phyloP scores from a whole-genome alignment of 2,888 invertebrate species.

The Invenusta paracnida region DNA sequence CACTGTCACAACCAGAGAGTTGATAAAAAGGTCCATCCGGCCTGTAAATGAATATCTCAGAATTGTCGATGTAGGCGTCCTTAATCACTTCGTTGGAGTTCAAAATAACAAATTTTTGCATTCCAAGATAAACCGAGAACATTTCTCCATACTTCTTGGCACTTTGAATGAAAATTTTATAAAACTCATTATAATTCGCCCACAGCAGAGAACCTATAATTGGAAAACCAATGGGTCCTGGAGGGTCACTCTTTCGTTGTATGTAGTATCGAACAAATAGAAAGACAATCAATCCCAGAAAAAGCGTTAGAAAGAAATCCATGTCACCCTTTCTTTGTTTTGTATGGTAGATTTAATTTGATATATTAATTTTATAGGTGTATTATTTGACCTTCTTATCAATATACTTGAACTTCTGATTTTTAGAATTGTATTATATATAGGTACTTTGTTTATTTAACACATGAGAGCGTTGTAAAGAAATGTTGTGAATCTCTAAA shows the following conservation, averaged over 20 bases:
- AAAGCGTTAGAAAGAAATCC: not conserved
- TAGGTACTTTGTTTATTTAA: too few species aligned
- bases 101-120: slow-evolving; percentile 27
- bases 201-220: not conserved
- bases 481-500: too few species aligned
- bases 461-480: too few species aligned
- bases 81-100: slow-evolving; percentile 19
- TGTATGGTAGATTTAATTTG: too few species aligned
- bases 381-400: too few species aligned
- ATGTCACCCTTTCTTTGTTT: too few species aligned
- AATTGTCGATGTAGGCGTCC: slow-evolving; percentile 28
- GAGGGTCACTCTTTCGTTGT: not conserved
- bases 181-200: not conserved
- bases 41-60: not conserved
- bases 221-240: slow-evolving; percentile 3
- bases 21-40: not conserved
- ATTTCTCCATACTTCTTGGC: slow-evolving; percentile 16
- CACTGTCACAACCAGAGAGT: not conserved
- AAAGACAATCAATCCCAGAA: not conserved
- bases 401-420: too few species aligned
- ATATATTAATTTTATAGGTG: too few species aligned
- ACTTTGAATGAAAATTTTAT: not conserved
- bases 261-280: not conserved
- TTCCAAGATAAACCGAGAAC: slow-evolving; percentile 11
- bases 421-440: too few species aligned